phyloP scores from a whole-genome alignment of 2,113 vertebrate species.

The Oreochromis aureus region DNA sequence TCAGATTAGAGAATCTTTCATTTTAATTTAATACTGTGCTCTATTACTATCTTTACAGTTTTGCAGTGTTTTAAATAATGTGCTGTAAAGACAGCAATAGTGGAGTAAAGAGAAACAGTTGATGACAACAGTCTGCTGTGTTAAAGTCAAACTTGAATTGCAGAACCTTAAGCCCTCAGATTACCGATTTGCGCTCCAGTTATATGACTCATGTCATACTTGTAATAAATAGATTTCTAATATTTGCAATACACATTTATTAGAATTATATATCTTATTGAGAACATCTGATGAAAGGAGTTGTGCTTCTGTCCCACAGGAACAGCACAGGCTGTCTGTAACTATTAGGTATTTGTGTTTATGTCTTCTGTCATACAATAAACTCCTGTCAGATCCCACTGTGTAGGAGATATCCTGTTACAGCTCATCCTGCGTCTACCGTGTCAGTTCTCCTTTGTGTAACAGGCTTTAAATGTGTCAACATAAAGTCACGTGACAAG shows the following conservation, averaged over 20 bases:
- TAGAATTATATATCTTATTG: neutral
- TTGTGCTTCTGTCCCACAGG: neutral
- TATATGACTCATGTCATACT: neutral
- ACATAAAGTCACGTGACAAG: neutral
- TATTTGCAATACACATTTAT: neutral
- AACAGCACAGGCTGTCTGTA: neutral
- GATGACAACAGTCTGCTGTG: neutral
- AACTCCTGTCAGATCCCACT: neutral
- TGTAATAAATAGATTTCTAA: neutral
- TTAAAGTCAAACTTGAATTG: neutral
- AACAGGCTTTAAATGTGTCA: neutral
- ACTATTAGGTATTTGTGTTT: neutral
- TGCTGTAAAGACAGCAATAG: neutral
- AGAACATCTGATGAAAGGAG: neutral
- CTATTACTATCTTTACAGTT: neutral
- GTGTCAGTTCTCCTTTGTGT: neutral
- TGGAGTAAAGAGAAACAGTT: neutral
- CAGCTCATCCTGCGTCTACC: neutral
- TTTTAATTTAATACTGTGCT: neutral
- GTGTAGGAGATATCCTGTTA: neutral
- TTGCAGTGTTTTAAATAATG: neutral
- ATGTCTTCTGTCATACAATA: neutral
- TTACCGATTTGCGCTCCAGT: fast-evolving
- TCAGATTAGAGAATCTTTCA: neutral
- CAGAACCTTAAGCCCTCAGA: neutral